Evolutionary conservation across 2,888 invertebrate species (phyloP), one percentile per base, ranked within the genome.

Genomic region (Microctonus aethiopoides): DNA sequence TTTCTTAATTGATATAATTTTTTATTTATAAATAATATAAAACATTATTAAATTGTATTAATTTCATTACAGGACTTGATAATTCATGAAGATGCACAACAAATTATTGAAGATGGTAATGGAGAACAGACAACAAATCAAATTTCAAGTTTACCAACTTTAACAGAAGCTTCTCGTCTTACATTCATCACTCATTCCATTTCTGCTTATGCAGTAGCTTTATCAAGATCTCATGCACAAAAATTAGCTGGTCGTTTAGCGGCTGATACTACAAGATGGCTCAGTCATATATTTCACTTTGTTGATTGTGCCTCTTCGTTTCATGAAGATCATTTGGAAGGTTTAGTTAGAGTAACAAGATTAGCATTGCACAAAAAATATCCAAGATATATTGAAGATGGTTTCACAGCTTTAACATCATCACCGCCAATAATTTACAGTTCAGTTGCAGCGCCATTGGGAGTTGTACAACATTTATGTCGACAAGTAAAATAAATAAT

Each of bases 351-450:
- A 59, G 92, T 95, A n/a, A 92, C 94, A 4, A 88, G 93, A 72
- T 91, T 95, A 89, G 90, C 94, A 75, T 86, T 96, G 22, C 94
- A 94, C 85, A 91, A 92, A 81, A 93, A 92, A 84, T 95, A 93
- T 83, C 94, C 94, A 0, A 89, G 93, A 69, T 95, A 93, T 83
- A 88, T 92, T 76, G 93, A 93, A 81, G 94, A 95, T 81, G 96
- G 95, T 65, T 95, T 92, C 88, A 78, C 81, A 71, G 94, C 95
- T 5, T 91, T 97, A 67, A 91, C 93, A 39, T 89, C 92, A 73
- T 91, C 94, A 0, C 92, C 95, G n/a, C 97, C 97, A 0, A 92
- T 95, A 75, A 92, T 95, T 80, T 95, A 95, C 88, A 94, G 93
- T 77, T 94, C 94, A 70, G 92, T 94, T 56, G 93, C 93, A 5